phyloP scores from a whole-genome alignment of 2,113 vertebrate species.

The Desmodus rotundus region DNA sequence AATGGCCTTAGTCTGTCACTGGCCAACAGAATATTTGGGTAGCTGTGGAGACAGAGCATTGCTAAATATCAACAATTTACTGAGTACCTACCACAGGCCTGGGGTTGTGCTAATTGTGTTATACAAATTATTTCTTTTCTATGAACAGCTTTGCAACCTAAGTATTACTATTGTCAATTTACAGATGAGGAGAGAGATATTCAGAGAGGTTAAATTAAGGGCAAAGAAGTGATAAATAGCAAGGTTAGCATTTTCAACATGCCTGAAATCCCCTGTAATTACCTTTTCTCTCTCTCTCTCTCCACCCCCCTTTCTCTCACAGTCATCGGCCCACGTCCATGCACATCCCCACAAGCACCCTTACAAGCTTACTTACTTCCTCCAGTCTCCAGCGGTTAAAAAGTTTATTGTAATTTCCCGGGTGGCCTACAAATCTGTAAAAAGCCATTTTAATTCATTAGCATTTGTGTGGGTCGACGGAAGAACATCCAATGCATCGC shows the following conservation, averaged over 20 bases:
- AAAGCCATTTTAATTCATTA: conserved; percentile 68
- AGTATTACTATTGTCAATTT: neutral
- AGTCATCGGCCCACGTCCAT: neutral
- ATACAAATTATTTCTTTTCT: neutral
- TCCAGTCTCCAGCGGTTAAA: conserved; percentile 98
- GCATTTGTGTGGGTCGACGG: neutral
- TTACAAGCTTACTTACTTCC: conserved; percentile 86
- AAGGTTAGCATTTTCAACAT: neutral
- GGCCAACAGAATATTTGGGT: neutral
- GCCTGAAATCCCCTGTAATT: neutral
- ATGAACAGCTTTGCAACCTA: neutral
- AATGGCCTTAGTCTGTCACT: neutral
- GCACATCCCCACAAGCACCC: neutral
- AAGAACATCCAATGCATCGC: conserved; percentile 6
- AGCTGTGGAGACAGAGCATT: neutral
- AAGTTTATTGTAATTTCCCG: conserved; percentile 98
- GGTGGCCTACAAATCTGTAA: conserved; percentile 95
- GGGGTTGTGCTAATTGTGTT: neutral
- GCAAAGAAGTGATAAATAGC: neutral
- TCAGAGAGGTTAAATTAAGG: neutral
- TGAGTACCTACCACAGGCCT: neutral
- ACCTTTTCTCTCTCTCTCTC: neutral
- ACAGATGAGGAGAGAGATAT: neutral
- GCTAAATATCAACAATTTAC: neutral
- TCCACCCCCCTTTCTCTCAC: neutral